Evolutionary conservation across 1,140 invertebrate species (phyloP).

Genomic region (Diorhabda elongata): DNA sequence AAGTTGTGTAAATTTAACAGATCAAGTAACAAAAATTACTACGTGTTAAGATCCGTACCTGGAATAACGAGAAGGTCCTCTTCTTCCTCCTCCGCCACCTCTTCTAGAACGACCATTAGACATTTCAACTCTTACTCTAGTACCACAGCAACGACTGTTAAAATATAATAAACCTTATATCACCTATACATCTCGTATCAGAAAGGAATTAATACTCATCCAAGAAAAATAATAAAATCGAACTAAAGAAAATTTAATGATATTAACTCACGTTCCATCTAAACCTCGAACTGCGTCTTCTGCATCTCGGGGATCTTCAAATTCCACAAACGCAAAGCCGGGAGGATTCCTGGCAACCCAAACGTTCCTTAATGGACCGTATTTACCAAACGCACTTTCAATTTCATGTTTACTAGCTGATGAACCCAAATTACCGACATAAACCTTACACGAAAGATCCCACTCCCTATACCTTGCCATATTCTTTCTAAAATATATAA

Average conservation of each 20-base stretch:
- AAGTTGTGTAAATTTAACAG: background rate
- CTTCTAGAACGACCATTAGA: slow-evolving; percentile 77
- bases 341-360: slow-evolving; percentile 95
- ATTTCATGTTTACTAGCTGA: slow-evolving; percentile 89
- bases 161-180: slow-evolving; percentile 2
- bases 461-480: slow-evolving; percentile 83
- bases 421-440: slow-evolving; percentile 94
- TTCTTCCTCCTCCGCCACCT: slow-evolving; percentile 55
- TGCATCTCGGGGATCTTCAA: slow-evolving; percentile 94
- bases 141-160: slow-evolving; percentile 72
- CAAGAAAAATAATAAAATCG: too few relatives aligned
- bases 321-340: slow-evolving; percentile 97
- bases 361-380: slow-evolving; percentile 91
- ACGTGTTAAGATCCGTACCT: slow-evolving; percentile 47
- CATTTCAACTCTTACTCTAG: slow-evolving; percentile 81
- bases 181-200: background rate
- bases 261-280: slow-evolving; percentile 81
- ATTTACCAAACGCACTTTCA: slow-evolving; percentile 89
- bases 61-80: slow-evolving; percentile 52
- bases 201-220: background rate
- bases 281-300: slow-evolving; percentile 94
- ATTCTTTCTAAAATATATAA: slow-evolving; percentile 15
- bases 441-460: slow-evolving; percentile 95
- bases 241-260: too few relatives aligned
- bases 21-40: background rate